A percentile compares a stretch with the other conserved stretches of the same genome.
phyloP scores from a whole-genome alignment of 2,888 invertebrate genomes.

The Cataglyphis albicans region DNA sequence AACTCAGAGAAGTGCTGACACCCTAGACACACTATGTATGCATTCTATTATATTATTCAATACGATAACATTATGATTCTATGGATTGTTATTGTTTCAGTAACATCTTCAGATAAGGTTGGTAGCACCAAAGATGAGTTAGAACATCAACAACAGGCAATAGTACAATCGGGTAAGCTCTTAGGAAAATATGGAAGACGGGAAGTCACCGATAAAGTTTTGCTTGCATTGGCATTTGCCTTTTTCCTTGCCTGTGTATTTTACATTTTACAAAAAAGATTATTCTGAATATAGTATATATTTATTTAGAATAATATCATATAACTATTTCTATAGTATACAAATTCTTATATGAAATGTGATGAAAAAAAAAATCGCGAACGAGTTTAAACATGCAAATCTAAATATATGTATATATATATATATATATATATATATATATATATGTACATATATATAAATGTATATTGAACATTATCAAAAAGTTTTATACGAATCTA shows the following conservation, averaged over 20 bases:
- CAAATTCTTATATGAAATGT: constrained; percentile 8
- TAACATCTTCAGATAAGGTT: constrained; percentile 87
- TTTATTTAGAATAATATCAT: neutral
- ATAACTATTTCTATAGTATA: neutral
- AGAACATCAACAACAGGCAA: constrained; percentile 94
- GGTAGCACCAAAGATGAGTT: constrained; percentile 93
- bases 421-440: neutral
- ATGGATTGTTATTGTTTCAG: constrained; percentile 80
- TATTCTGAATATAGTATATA: constrained; percentile 88
- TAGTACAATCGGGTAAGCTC: constrained; percentile 95
- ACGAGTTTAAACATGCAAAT: neutral
- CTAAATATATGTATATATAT: neutral
- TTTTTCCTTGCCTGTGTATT: constrained; percentile 96
- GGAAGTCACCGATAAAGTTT: constrained; percentile 97
- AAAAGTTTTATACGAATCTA: neutral
- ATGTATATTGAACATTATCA: neutral
- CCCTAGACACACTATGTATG: constrained; percentile 91
- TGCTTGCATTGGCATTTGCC: constrained; percentile 94
- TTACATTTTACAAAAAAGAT: constrained; percentile 96
- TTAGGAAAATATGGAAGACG: constrained; percentile 97
- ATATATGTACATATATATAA: neutral
- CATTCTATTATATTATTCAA: constrained; percentile 55
- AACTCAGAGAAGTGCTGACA: constrained; percentile 94
- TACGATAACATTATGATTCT: constrained; percentile 57
- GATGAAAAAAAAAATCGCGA: neutral